Evolutionary conservation across 2,797 vertebrate genomes (phyloP).

Genomic region (Sternotherus odoratus): DNA sequence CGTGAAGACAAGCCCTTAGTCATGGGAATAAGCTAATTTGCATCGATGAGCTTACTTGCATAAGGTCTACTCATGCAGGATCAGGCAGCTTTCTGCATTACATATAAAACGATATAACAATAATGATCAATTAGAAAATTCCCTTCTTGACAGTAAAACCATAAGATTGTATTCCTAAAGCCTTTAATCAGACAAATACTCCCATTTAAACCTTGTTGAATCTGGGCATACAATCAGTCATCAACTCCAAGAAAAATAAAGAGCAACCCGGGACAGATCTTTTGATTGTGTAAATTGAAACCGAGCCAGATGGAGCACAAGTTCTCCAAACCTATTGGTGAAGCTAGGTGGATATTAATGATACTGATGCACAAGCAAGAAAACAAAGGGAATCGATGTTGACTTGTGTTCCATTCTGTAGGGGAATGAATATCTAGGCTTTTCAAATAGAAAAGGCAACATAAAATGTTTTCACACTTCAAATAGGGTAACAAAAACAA

Average conservation of each 20-base stretch:
- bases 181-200: background rate
- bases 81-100: background rate
- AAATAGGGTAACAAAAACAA: constrained; percentile 31
- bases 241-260: background rate
- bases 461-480: constrained; percentile 14
- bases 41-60: background rate
- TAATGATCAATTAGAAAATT: background rate
- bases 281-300: background rate
- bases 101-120: background rate
- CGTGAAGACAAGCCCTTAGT: no score
- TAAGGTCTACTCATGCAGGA: background rate
- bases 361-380: constrained; percentile 18
- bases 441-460: constrained; percentile 26
- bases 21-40: background rate
- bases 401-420: constrained; percentile 16
- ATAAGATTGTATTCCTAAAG: background rate
- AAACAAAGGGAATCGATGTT: constrained; percentile 54
- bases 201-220: background rate
- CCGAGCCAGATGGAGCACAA: background rate
- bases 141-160: background rate
- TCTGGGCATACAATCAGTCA: background rate
- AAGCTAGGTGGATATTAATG: constrained; percentile 38
- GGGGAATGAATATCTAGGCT: constrained; percentile 6
- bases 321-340: background rate
- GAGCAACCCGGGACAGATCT: background rate